phyloP scores from a whole-genome alignment of 2,113 vertebrate genomes.

The Anoura caudifer region DNA sequence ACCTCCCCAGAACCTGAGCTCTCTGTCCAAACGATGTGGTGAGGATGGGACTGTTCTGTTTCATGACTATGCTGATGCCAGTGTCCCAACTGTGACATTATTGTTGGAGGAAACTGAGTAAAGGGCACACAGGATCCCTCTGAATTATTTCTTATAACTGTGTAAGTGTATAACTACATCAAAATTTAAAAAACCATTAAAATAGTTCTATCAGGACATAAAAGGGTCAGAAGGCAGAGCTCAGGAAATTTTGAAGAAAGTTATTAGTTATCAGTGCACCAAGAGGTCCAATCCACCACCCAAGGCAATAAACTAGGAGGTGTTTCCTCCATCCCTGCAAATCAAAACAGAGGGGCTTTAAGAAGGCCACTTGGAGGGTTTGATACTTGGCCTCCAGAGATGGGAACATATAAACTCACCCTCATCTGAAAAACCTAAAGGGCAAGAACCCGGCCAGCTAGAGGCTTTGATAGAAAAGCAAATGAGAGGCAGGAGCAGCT shows the following conservation, averaged over 20 bases:
- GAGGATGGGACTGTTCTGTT: neutral
- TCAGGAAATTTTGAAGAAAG: neutral
- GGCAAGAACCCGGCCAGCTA: neutral
- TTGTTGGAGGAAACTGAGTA: neutral
- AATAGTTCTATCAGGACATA: neutral
- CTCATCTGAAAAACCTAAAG: neutral
- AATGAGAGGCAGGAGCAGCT: neutral
- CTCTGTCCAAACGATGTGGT: neutral
- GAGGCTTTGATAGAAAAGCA: neutral
- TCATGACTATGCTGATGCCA: neutral
- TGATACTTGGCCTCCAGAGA: neutral
- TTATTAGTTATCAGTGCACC: neutral
- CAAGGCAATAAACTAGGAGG: neutral
- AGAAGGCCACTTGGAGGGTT: neutral
- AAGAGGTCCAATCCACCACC: neutral
- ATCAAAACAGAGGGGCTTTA: neutral
- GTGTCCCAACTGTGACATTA: neutral
- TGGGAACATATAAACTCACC: neutral
- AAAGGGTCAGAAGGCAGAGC: neutral
- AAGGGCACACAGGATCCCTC: neutral
- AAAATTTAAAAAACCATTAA: neutral
- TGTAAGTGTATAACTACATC: neutral
- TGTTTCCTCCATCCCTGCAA: neutral
- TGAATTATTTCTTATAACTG: neutral
- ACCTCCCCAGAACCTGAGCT: neutral